A percentile compares a stretch with the other conserved stretches of the same genome.
Conservation (phyloP, 2,888 invertebrate species). For the Cryptocephalus primarius region DNA sequence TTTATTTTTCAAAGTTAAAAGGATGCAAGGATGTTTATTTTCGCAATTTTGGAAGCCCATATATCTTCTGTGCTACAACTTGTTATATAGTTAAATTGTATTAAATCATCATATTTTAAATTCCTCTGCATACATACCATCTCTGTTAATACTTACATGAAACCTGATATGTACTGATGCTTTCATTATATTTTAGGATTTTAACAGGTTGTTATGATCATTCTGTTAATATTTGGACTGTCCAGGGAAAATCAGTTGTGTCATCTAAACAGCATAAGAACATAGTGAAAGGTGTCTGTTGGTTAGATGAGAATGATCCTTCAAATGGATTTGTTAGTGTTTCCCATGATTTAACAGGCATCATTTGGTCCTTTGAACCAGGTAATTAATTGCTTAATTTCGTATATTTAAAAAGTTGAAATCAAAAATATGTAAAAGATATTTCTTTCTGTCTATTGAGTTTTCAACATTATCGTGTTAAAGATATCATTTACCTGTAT, state of each 20-base stretch:
- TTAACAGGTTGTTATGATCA: conserved; percentile 90
- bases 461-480: conserved; percentile 45
- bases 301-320: conserved; percentile 62
- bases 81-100: too few species aligned
- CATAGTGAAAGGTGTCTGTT: conserved; percentile 78
- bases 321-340: conserved; percentile 47
- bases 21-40: too few species aligned
- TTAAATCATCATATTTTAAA: too few species aligned
- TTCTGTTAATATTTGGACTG: conserved; percentile 82
- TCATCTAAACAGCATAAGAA: conserved; percentile 80
- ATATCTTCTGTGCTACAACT: too few species aligned
- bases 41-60: too few species aligned
- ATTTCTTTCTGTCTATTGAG: too few species aligned
- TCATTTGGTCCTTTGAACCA: conserved; percentile 39
- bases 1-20: too few species aligned
- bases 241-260: conserved; percentile 70
- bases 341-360: conserved; percentile 85
- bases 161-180: not conserved
- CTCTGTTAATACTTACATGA: too few species aligned
- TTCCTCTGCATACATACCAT: too few species aligned
- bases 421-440: not conserved
- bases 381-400: conserved; percentile 5
- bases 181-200: conserved; percentile 51
- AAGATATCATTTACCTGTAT: conserved; percentile 33
- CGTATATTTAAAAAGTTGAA: not conserved